Evolutionary conservation across 2,888 invertebrate genomes (phyloP).

Genomic region (Dicyrtoma fusca): DNA sequence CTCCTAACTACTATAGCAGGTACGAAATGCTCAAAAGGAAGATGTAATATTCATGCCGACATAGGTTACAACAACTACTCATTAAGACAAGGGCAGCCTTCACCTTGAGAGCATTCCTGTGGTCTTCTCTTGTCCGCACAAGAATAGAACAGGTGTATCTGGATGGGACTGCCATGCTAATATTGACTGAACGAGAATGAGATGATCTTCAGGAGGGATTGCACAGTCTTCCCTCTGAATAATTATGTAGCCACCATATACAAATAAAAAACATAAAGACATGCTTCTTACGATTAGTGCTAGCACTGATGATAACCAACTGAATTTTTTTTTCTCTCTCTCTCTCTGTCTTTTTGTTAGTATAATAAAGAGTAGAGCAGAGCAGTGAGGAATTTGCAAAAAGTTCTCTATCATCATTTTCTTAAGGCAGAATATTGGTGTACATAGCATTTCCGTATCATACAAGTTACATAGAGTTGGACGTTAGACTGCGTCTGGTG

Average conservation of each 20-base stretch:
- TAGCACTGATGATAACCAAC: no score
- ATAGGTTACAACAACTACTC: constrained; percentile 13
- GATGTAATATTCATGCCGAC: not conserved
- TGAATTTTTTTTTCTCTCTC: no score
- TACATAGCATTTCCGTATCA: no score
- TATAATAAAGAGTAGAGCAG: constrained; percentile 1
- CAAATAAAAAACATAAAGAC: no score
- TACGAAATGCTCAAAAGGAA: not conserved
- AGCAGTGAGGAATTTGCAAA: constrained; percentile 13
- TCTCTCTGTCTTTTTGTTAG: no score
- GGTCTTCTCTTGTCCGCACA: constrained; percentile 21
- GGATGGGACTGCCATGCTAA: not conserved
- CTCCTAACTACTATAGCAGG: not conserved
- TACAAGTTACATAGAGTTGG: no score
- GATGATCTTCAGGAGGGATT: no score
- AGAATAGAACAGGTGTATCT: constrained; percentile 41
- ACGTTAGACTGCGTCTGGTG: no score
- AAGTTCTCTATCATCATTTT: constrained; percentile 8
- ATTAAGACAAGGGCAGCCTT: constrained; percentile 5
- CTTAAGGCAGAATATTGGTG: not conserved
- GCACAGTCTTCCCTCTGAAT: no score
- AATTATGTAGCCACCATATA: no score
- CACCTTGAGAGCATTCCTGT: constrained; percentile 39
- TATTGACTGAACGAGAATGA: no score
- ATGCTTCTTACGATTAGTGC: no score